phyloP scores from a whole-genome alignment of 2,797 vertebrate species.

The Gymnoscopelus braueri region DNA sequence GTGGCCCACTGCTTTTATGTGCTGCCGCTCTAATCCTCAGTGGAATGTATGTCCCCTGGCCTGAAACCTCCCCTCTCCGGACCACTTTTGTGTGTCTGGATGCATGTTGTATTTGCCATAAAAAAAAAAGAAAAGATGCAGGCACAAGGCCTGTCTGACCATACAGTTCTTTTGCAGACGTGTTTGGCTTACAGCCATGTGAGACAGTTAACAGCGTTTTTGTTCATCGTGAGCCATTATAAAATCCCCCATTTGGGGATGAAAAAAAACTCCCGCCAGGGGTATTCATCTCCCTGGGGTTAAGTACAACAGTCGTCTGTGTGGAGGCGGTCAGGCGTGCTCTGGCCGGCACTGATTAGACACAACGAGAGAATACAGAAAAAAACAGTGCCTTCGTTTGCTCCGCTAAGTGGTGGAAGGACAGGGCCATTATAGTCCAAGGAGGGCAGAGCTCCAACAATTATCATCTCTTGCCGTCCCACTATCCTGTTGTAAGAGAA shows the following conservation, averaged over 20 bases:
- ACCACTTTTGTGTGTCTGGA: constrained; percentile 38
- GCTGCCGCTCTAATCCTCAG: constrained; percentile 74
- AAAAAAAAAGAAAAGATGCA: constrained; percentile 23
- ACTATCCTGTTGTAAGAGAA: constrained; percentile 1
- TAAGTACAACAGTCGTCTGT: constrained; percentile 65
- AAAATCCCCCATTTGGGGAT: constrained; percentile 44
- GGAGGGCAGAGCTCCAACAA: constrained; percentile 9
- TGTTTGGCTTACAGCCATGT: constrained; percentile 18
- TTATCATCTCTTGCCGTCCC: constrained; percentile 13
- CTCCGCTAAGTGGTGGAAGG: constrained; percentile 36
- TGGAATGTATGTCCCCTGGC: constrained; percentile 73
- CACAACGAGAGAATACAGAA: constrained; percentile 69
- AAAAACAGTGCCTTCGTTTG: constrained; percentile 62
- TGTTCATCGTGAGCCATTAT: constrained; percentile 34
- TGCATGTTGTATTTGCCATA: constrained; percentile 7
- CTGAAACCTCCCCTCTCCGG: constrained; percentile 56
- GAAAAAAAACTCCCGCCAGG: constrained; percentile 41
- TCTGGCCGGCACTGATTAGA: constrained; percentile 63
- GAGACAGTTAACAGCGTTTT: constrained; percentile 36
- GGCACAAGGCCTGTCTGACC: constrained; percentile 3
- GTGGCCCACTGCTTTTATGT: constrained; percentile 67
- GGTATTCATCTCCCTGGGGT: constrained; percentile 60
- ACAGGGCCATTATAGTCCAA: constrained; percentile 27
- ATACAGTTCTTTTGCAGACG: constrained; percentile 14
- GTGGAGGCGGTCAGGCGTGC: constrained; percentile 69